A percentile compares a stretch with the other conserved stretches of the same genome.
Conservation (phyloP, 2,888 invertebrate species). For the Idaea dimidiata region DNA sequence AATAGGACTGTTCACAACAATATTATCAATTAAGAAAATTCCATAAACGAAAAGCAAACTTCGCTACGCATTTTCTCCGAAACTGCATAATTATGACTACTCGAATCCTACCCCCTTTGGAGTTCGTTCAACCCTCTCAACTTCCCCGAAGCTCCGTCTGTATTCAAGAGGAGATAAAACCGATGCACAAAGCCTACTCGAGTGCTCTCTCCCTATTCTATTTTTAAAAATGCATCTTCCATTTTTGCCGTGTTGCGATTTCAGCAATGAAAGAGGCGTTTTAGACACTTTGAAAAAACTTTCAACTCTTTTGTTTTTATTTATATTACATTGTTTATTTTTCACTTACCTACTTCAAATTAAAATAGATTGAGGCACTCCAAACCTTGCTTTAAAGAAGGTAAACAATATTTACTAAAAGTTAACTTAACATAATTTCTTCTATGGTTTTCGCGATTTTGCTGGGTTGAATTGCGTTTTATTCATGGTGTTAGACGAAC, state of each 20-base stretch:
- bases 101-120: constrained; percentile 29
- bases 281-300: background rate
- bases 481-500: too few relatives aligned
- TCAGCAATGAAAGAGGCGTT: constrained; percentile 21
- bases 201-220: constrained; percentile 59
- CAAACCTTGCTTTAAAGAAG: too few relatives aligned
- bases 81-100: background rate
- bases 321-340: background rate
- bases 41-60: too few relatives aligned
- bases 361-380: too few relatives aligned
- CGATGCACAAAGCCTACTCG: constrained; percentile 55
- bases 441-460: too few relatives aligned
- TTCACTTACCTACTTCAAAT: background rate
- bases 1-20: too few relatives aligned
- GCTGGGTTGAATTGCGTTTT: too few relatives aligned
- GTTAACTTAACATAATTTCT: too few relatives aligned
- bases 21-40: too few relatives aligned
- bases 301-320: background rate
- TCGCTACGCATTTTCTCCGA: too few relatives aligned
- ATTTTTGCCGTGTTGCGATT: constrained; percentile 48
- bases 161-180: constrained; percentile 60
- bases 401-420: too few relatives aligned
- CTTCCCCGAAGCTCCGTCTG: constrained; percentile 44
- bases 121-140: constrained; percentile 32
- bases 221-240: constrained; percentile 57